Conservation (phyloP, 1,140 invertebrate species). For the Argopecten irradians region DNA sequence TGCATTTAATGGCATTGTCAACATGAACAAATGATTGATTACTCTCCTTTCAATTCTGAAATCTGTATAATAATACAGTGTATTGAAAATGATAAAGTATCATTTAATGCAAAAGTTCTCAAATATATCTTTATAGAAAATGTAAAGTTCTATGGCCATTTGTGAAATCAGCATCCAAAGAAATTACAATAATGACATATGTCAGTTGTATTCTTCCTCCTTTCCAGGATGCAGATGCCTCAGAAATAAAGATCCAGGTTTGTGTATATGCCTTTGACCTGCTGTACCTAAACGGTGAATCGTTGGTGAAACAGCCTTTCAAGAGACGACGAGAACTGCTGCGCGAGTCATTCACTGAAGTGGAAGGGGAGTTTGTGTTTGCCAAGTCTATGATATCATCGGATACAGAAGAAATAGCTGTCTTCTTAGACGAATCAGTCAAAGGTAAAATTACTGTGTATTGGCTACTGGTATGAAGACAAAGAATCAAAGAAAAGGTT, state of each 20-base stretch:
- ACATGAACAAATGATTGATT: too few species aligned
- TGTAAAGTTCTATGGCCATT: too few species aligned
- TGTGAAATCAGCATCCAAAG: too few species aligned
- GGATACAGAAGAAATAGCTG: constrained; percentile 94
- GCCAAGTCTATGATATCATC: constrained; percentile 87
- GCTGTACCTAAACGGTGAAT: constrained; percentile 93
- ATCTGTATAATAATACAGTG: too few species aligned
- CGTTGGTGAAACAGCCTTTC: constrained; percentile 90
- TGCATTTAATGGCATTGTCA: too few species aligned
- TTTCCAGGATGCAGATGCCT: constrained; percentile 88
- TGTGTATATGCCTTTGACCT: constrained; percentile 99
- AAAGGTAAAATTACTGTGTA: constrained; percentile 81
- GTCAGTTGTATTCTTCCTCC: background rate
- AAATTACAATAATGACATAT: too few species aligned
- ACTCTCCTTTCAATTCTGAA: too few species aligned
- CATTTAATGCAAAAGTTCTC: too few species aligned
- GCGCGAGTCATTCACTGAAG: constrained; percentile 83
- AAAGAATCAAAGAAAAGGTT: background rate
- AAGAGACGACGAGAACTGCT: constrained; percentile 86
- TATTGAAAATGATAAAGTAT: too few species aligned
- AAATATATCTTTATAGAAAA: too few species aligned
- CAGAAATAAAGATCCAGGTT: constrained; percentile 97
- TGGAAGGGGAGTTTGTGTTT: constrained; percentile 91
- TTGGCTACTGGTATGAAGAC: background rate
- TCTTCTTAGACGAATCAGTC: constrained; percentile 96